Evolutionary conservation across 1,140 invertebrate species (phyloP).

Genomic region (Drosophila orosa): DNA sequence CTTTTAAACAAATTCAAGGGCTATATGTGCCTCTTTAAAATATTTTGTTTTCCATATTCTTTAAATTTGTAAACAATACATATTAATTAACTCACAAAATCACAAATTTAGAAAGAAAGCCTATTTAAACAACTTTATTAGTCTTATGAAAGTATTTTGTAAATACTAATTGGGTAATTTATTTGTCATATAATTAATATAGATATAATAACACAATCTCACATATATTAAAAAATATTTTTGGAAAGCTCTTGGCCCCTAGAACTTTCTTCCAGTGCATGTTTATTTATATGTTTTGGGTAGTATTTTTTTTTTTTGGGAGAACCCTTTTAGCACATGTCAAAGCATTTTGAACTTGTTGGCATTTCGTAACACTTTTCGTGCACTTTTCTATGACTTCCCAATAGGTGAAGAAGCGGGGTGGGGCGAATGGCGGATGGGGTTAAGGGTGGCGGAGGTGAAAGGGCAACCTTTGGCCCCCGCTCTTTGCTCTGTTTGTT

Average conservation of each 20-base stretch:
- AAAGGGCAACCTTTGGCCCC: conserved; percentile 34
- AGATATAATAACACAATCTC: too few species aligned
- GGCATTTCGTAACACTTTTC: conserved; percentile 73
- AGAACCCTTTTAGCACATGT: conserved; percentile 78
- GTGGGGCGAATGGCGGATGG: neutral
- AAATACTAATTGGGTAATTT: too few species aligned
- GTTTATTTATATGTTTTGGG: conserved; percentile 31
- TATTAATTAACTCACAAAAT: too few species aligned
- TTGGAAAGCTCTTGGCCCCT: fast-evolving
- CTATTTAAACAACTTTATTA: too few species aligned
- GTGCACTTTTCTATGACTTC: conserved; percentile 72
- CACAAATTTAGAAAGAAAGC: too few species aligned
- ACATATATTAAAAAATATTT: neutral
- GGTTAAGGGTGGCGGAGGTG: conserved; percentile 2
- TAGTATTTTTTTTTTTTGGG: conserved; percentile 8
- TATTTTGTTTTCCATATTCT: too few species aligned
- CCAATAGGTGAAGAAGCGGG: conserved; percentile 21
- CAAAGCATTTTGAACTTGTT: conserved; percentile 78
- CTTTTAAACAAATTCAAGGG: too few species aligned
- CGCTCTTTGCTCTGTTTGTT: conserved; percentile 28
- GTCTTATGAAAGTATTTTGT: too few species aligned
- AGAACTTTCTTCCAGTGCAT: conserved; percentile 1
- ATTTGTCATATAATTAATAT: too few species aligned
- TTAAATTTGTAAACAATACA: too few species aligned
- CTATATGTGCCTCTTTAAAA: too few species aligned